A percentile compares a stretch with the other conserved stretches of the same genome.
These are phyloP conservation scores for Synanthedon vespiformis DNA, from an alignment of 2,888 invertebrate genomes.

Conservation along the genomic window DNA sequence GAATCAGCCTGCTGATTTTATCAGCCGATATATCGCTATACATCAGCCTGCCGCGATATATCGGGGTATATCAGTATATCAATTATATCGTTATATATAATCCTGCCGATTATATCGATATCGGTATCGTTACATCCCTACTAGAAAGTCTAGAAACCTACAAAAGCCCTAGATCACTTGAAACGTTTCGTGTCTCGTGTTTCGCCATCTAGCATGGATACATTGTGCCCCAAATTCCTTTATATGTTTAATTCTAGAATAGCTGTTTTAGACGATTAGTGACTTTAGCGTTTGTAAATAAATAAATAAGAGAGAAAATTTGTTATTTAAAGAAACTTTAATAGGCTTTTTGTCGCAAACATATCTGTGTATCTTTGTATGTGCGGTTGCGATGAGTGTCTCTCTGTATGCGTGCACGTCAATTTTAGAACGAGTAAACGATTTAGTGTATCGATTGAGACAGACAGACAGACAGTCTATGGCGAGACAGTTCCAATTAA, in stretches of 20 bases:
- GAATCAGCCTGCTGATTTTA: no score
- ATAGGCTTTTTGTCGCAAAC: slow-evolving; percentile 65
- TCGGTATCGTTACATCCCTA: no score
- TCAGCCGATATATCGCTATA: no score
- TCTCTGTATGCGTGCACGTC: slow-evolving; percentile 16
- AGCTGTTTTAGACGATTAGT: slow-evolving; percentile 21
- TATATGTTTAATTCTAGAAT: slow-evolving; percentile 36
- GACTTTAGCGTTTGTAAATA: slow-evolving; percentile 17
- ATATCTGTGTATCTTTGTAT: slow-evolving; percentile 46
- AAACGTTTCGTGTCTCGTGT: slow-evolving; percentile 1
- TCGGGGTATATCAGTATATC: no score
- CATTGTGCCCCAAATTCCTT: slow-evolving; percentile 41
- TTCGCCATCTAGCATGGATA: slow-evolving; percentile 32
- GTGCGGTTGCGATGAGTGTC: slow-evolving; percentile 36
- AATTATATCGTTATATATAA: no score
- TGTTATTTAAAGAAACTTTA: slow-evolving; percentile 22
- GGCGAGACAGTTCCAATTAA: no score
- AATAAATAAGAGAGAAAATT: slow-evolving; percentile 7
- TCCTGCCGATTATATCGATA: no score
- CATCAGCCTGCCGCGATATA: no score
- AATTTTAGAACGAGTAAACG: slow-evolving; percentile 13
- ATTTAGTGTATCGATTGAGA: no score
- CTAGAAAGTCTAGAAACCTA: no score
- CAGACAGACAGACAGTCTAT: no score
- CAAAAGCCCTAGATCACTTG: no score